A percentile compares a stretch with the other conserved stretches of the same genome.
phyloP scores from a whole-genome alignment of 2,888 invertebrate genomes.

The Balanococcus diminutus region DNA sequence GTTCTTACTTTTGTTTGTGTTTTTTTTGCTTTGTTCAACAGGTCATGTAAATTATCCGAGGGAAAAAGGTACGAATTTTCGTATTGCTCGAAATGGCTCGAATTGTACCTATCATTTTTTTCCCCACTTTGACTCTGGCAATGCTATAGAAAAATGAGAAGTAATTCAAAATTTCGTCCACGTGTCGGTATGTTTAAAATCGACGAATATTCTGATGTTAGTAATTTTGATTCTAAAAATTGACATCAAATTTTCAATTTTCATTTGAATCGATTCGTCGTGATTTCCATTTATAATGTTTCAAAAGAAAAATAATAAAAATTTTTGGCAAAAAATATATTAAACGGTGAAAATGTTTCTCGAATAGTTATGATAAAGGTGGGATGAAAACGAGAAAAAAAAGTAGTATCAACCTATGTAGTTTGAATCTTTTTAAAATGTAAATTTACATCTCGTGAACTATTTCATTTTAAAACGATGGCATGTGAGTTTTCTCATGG shows the following conservation, averaged over 20 bases:
- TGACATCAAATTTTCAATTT: not conserved
- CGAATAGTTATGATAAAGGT: not conserved
- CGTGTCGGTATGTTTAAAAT: not conserved
- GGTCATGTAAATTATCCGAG: too few species aligned
- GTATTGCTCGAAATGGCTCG: too few species aligned
- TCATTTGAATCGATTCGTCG: not conserved
- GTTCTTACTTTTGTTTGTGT: too few species aligned
- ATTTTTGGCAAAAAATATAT: not conserved
- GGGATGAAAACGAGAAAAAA: not conserved
- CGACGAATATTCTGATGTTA: not conserved
- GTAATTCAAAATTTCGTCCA: too few species aligned
- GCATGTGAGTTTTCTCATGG: not conserved
- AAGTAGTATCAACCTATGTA: not conserved
- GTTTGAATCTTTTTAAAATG: not conserved
- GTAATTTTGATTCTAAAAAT: not conserved
- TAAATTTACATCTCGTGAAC: not conserved
- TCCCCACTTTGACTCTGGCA: too few species aligned
- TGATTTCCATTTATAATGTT: not conserved
- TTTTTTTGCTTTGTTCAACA: too few species aligned
- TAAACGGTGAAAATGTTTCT: not conserved
- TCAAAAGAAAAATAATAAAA: not conserved
- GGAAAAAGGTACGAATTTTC: too few species aligned
- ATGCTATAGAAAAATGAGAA: too few species aligned
- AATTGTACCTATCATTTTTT: too few species aligned
- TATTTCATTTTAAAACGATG: not conserved